Percentiles rank a stretch among this genome's conserved stretches.
These are phyloP conservation scores for Rhodinocichla rosea DNA, from an alignment of 2,113 vertebrate genomes.

Conservation along the genomic window DNA sequence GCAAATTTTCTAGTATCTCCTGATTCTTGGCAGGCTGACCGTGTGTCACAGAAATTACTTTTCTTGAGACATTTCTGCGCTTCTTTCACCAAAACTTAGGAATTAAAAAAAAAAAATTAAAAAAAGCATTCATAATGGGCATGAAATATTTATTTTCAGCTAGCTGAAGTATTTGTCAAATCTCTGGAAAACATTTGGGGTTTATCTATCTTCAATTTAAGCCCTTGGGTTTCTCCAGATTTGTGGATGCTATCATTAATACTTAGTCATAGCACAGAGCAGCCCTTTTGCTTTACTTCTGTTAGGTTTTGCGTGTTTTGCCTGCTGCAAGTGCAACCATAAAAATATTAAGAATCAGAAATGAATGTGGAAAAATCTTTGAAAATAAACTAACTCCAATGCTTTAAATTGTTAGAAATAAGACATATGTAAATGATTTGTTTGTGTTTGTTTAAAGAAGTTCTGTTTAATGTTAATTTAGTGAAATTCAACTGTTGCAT, in stretches of 20 bases:
- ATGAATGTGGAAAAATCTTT: not conserved
- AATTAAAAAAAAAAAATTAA: not conserved
- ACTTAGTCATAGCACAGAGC: not conserved
- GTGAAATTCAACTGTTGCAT: slow-evolving; percentile 20
- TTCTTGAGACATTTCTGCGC: not conserved
- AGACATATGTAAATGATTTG: slow-evolving; percentile 43
- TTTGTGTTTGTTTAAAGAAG: slow-evolving; percentile 45
- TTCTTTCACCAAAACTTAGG: not conserved
- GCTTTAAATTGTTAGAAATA: slow-evolving; percentile 41
- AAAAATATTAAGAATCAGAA: not conserved
- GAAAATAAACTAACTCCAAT: not conserved
- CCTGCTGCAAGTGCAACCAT: not conserved
- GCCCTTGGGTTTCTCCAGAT: not conserved
- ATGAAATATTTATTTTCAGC: not conserved
- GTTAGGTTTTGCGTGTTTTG: not conserved
- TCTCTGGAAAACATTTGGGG: not conserved
- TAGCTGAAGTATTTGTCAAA: not conserved
- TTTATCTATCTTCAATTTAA: not conserved
- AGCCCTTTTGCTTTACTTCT: not conserved
- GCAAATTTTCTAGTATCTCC: not conserved
- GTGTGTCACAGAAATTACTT: not conserved
- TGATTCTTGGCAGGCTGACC: not conserved
- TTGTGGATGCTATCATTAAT: not conserved
- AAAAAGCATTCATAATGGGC: not conserved
- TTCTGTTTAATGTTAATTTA: slow-evolving; percentile 43